A percentile compares a stretch with the other conserved stretches of the same genome.
Conservation (phyloP, 2,113 vertebrate genomes). For the Ceuthmochares aereus region DNA sequence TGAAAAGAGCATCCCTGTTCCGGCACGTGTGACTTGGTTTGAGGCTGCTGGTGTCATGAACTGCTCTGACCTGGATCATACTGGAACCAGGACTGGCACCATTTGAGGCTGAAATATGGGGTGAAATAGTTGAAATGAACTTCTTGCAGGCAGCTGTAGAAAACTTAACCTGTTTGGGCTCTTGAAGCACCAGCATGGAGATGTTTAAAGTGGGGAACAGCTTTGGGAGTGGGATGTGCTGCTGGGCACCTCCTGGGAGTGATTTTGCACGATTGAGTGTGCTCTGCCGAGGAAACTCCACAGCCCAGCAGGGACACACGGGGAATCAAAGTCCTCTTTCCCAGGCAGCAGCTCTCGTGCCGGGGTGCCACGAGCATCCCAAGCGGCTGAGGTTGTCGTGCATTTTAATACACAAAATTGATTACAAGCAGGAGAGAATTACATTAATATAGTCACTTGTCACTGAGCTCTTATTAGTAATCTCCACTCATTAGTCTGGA, state of each 20-base stretch:
- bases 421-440: slow-evolving; percentile 39
- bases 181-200: fast-evolving
- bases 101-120: fast-evolving
- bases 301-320: fast-evolving
- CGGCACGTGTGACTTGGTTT: fast-evolving
- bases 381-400: background rate
- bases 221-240: background rate
- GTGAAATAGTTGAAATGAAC: background rate
- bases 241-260: background rate
- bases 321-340: background rate
- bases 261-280: fast-evolving
- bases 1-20: background rate
- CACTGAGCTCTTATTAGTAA: slow-evolving; percentile 48
- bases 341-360: background rate
- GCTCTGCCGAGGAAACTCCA: background rate
- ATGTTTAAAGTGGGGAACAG: background rate
- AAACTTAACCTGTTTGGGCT: background rate
- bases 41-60: background rate
- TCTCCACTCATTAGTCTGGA: slow-evolving; percentile 43
- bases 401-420: slow-evolving; percentile 11
- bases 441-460: slow-evolving; percentile 63
- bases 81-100: background rate
- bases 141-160: background rate
- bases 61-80: fast-evolving
- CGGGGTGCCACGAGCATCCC: background rate